Evolutionary conservation across 2,888 invertebrate species (phyloP), one percentile per base, ranked within the genome.

Genomic region (Physocephala rufipes): DNA sequence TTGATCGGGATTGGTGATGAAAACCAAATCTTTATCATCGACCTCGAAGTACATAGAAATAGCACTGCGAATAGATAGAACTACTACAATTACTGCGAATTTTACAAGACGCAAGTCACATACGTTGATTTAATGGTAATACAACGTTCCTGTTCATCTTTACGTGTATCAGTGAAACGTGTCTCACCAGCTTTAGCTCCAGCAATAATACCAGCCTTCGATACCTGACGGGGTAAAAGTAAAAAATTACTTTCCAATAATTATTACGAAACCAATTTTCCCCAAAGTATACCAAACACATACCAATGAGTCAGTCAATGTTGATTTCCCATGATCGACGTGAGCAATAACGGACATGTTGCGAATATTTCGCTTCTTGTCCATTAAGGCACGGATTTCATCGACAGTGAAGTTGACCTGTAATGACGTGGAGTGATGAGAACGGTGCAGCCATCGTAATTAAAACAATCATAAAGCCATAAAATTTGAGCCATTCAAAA

Each of bases 391-490:
- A 89, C 99, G 95, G 91, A 99, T 99, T 90, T 99, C 97, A 90
- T 99, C 99, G 89, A 99, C 96, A 79, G 99, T 99, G 89, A 99
- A 99, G 93, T 99, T 99, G 92, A 99, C 99, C 99, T 99, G n/a
- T n/a, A 82, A n/a, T 4, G 36, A 9, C 36, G 70, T 26, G 26
- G 5, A 28, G 9, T 19, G 45, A 24, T 16, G n/a, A 21, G 1
- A 69, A 86, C 86, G 24, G 55, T 21, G 15, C 13, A 30, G 24
- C 13, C 36, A 45, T n/a, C 43, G 78, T 75, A 71, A 28, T 36
- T 36, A 36, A 36, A 9, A 4, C 36, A 9, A 4, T 7, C 36
- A 9, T 9, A 36, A 36, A 7, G 36, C 9, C 4, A 36, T 7
- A 36, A 36, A 9, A 36, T 9, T 4, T 4, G 9, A 36, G 9